These are phyloP conservation scores for Oreortyx pictus DNA, from an alignment of 2,797 vertebrate species.

Conservation along the genomic window DNA sequence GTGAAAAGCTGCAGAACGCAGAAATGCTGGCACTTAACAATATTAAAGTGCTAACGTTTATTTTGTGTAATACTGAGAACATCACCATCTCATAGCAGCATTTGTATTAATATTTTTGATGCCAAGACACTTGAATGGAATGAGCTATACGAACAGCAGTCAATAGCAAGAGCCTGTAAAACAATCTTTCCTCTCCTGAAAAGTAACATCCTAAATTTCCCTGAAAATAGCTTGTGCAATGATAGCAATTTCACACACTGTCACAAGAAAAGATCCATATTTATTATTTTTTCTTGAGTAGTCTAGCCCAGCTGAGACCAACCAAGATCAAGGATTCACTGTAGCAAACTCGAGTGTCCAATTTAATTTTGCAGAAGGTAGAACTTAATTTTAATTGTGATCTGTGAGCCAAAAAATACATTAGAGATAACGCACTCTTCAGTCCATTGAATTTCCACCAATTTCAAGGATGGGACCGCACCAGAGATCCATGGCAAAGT, in stretches of 20 bases:
- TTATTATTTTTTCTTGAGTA: background rate
- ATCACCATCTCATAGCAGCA: conserved; percentile 19
- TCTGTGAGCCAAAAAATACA: conserved; percentile 62
- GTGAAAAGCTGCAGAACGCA: conserved; percentile 63
- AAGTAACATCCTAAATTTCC: background rate
- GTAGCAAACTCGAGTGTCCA: conserved; percentile 23
- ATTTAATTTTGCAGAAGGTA: conserved; percentile 64
- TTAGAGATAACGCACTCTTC: conserved; percentile 27
- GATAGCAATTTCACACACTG: background rate
- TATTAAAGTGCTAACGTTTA: conserved; percentile 70
- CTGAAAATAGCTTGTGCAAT: background rate
- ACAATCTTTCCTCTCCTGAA: background rate
- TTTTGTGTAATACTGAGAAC: conserved; percentile 26
- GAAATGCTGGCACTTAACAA: conserved; percentile 73
- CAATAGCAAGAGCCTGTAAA: background rate
- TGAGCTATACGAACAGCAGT: background rate
- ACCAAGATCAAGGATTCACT: conserved; percentile 5
- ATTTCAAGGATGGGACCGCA: conserved; percentile 64
- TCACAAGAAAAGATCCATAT: background rate
- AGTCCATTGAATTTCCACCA: conserved; percentile 48
- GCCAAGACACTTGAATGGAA: conserved; percentile 37
- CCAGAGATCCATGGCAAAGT: conserved; percentile 26
- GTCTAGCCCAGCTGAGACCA: background rate
- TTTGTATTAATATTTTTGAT: conserved; percentile 35
- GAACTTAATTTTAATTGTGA: conserved; percentile 68